Conservation (phyloP, 1,140 invertebrate species). For the Ceratoteleas bidentatus region DNA sequence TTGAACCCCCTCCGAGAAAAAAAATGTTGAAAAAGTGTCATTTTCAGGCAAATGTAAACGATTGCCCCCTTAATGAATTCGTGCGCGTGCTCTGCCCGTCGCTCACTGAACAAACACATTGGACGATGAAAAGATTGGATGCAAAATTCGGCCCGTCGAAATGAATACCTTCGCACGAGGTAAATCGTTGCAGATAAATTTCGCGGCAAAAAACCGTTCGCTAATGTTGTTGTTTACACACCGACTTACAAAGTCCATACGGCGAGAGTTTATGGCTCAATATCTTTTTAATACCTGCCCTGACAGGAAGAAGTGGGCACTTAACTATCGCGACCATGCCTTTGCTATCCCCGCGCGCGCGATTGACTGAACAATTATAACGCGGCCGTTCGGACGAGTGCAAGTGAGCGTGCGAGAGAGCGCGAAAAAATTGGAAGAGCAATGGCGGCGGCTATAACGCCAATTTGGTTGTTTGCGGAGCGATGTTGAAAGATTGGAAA, state of each 20-base stretch:
- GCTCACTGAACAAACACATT: too few species aligned
- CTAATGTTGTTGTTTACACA: conserved; percentile 57
- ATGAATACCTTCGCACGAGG: conserved; percentile 19
- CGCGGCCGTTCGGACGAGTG: too few species aligned
- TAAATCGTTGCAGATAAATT: conserved; percentile 60
- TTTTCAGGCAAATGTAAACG: too few species aligned
- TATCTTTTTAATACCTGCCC: conserved; percentile 66
- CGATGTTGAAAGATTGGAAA: conserved; percentile 52
- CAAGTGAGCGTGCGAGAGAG: too few species aligned
- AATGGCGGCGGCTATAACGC: conserved; percentile 45
- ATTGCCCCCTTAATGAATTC: conserved; percentile 66
- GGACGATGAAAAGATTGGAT: neutral
- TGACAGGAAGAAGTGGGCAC: conserved; percentile 64
- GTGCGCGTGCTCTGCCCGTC: conserved; percentile 31
- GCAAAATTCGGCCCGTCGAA: conserved; percentile 10
- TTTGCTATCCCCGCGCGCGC: conserved; percentile 47
- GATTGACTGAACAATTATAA: too few species aligned
- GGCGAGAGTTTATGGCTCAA: conserved; percentile 62
- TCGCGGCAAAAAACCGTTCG: conserved; percentile 56
- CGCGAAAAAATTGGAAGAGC: conserved; percentile 26
- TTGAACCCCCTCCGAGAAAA: too few species aligned
- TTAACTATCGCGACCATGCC: conserved; percentile 62
- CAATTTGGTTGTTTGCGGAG: conserved; percentile 48
- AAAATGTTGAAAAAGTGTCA: too few species aligned
- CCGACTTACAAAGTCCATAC: conserved; percentile 56